Percentiles rank a stretch among this genome's conserved stretches.
Evolutionary conservation across 2,113 vertebrate genomes (phyloP).

Genomic region (Hyperopisus bebe): DNA sequence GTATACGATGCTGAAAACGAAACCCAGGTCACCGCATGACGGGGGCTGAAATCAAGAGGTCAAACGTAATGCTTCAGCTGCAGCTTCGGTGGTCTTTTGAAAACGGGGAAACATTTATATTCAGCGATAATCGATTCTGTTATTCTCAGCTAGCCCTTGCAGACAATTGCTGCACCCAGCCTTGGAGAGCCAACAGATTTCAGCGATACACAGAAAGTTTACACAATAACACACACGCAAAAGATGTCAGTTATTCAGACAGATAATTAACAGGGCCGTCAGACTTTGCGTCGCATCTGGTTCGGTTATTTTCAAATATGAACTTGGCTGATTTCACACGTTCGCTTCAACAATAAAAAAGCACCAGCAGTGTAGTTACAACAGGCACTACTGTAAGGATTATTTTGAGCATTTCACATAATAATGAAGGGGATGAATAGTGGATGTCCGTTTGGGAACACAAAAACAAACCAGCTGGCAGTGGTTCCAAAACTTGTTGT

Average conservation of each 20-base stretch:
- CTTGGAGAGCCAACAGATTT: background rate
- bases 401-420: slow-evolving; percentile 1
- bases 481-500: background rate
- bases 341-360: background rate
- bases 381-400: background rate
- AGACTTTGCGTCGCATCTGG: background rate
- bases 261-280: background rate
- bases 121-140: background rate
- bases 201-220: background rate
- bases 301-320: background rate
- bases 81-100: background rate
- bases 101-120: background rate
- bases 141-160: background rate
- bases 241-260: background rate
- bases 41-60: background rate
- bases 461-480: background rate
- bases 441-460: background rate
- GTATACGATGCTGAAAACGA: background rate
- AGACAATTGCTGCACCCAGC: background rate
- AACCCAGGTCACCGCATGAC: background rate
- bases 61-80: background rate
- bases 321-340: background rate
- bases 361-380: background rate
- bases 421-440: slow-evolving; percentile 8
- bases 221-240: too few species aligned